Conservation (phyloP, 1,140 invertebrate species). For the Tetraneura akinire region DNA sequence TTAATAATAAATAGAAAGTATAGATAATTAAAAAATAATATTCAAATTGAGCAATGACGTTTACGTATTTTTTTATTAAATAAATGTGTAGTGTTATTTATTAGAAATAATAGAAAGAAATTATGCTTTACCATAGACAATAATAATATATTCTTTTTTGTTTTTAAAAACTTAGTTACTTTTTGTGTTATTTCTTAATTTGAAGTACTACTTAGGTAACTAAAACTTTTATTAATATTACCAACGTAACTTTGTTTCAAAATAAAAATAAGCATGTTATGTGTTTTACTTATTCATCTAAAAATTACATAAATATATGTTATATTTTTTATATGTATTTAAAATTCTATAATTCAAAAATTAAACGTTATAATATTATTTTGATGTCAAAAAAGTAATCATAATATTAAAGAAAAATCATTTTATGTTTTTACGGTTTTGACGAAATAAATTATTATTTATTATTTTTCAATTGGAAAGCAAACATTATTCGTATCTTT, state of each 20-base stretch:
- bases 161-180: no score
- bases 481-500: background rate
- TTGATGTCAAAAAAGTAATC: background rate
- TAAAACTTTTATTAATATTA: no score
- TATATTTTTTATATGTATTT: background rate
- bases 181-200: no score
- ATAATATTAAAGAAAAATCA: conserved; percentile 1
- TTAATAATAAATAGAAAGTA: no score
- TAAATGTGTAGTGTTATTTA: no score
- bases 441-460: background rate
- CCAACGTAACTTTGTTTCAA: background rate
- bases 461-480: background rate
- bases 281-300: background rate
- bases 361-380: background rate
- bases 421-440: background rate
- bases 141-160: no score
- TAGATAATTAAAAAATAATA: no score
- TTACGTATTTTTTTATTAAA: no score
- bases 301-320: background rate
- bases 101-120: no score
- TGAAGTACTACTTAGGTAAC: no score
- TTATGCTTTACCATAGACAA: no score
- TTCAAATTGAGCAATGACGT: no score
- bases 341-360: background rate
- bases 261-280: background rate